phyloP scores from a whole-genome alignment of 2,888 invertebrate species.

The Boloria euphrosyne region DNA sequence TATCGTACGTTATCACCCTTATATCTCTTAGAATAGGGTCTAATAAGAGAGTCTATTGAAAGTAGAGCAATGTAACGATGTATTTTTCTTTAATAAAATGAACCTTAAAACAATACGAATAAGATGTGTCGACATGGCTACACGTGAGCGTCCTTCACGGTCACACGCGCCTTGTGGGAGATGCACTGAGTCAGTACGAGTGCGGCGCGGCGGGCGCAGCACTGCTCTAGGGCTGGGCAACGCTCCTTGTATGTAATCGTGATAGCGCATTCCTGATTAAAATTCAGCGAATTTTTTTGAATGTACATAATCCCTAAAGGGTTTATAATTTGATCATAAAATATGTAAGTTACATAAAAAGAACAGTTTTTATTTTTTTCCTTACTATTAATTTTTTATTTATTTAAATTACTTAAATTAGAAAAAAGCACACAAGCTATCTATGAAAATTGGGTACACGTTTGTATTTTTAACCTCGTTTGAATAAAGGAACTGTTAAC shows the following conservation, averaged over 20 bases:
- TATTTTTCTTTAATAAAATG: background rate
- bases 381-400: too few species aligned
- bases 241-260: too few species aligned
- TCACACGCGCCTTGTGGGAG: constrained; percentile 14
- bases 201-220: background rate
- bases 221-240: too few species aligned
- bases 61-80: background rate
- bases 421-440: background rate
- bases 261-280: too few species aligned
- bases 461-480: constrained; percentile 13
- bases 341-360: too few species aligned
- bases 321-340: too few species aligned
- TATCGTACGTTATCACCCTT: background rate
- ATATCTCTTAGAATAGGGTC: background rate
- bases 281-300: too few species aligned
- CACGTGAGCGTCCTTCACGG: constrained; percentile 16
- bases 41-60: background rate
- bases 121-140: background rate
- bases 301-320: too few species aligned
- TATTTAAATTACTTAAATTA: too few species aligned
- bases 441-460: background rate
- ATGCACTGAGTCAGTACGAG: constrained; percentile 15
- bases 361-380: too few species aligned
- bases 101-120: background rate
- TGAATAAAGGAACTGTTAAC: constrained; percentile 21